Evolutionary conservation across 1,140 invertebrate genomes (phyloP).

Genomic region (Bradynema listronoti): DNA sequence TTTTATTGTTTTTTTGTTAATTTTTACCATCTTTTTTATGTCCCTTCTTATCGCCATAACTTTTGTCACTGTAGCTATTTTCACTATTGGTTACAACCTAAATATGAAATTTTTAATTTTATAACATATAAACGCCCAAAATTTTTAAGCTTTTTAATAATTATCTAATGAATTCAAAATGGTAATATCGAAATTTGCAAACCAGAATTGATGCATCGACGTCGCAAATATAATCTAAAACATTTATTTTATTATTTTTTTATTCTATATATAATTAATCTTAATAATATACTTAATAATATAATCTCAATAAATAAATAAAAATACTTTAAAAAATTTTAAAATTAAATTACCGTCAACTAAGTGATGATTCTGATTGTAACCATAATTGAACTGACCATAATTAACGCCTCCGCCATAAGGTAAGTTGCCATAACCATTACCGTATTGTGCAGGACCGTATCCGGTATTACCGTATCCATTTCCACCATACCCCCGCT

Average conservation of each 20-base stretch:
- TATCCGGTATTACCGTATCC: too few relatives aligned
- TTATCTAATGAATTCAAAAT: too few relatives aligned
- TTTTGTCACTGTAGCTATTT: background rate
- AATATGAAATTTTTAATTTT: too few relatives aligned
- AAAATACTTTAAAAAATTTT: background rate
- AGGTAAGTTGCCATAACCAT: background rate
- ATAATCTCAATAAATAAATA: background rate
- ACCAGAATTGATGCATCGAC: constrained; percentile 1
- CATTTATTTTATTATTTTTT: background rate
- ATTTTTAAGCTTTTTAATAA: too few relatives aligned
- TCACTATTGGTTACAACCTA: background rate
- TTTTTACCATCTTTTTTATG: too few relatives aligned
- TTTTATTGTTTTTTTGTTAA: too few relatives aligned
- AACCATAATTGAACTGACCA: background rate
- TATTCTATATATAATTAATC: background rate
- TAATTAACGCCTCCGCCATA: background rate
- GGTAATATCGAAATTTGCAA: too few relatives aligned
- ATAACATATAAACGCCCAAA: too few relatives aligned
- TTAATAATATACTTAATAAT: background rate
- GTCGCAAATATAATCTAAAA: constrained; percentile 2
- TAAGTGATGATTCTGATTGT: background rate
- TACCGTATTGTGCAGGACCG: too few relatives aligned
- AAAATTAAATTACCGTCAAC: background rate
- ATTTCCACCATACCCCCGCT: background rate
- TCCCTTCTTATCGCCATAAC: too few relatives aligned